phyloP scores from a whole-genome alignment of 2,113 vertebrate species.

The Hemiprocne comata region DNA sequence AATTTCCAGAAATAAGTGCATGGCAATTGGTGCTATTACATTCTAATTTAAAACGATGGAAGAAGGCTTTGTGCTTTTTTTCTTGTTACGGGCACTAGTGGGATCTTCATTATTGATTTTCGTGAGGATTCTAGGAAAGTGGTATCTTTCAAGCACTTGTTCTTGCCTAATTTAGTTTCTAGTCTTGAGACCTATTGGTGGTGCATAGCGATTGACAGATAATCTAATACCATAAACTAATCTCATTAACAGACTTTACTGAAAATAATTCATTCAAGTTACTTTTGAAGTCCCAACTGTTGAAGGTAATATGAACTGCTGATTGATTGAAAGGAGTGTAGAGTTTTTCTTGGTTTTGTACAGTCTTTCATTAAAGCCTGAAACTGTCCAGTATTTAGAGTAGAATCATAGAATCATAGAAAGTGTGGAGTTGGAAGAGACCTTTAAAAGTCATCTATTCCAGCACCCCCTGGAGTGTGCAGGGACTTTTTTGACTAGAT shows the following conservation, averaged over 20 bases:
- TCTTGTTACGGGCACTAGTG: not conserved
- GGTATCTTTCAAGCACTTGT: not conserved
- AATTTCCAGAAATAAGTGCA: constrained; percentile 2
- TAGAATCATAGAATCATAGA: not conserved
- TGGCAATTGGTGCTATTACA: not conserved
- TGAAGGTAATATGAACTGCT: not conserved
- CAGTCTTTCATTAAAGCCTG: not conserved
- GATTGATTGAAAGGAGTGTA: not conserved
- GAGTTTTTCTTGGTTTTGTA: not conserved
- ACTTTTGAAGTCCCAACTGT: not conserved
- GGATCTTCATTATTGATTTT: not conserved
- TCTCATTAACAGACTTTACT: not conserved
- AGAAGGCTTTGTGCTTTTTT: not conserved
- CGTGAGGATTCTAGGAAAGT: not conserved
- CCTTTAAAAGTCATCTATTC: no score
- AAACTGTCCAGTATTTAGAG: not conserved
- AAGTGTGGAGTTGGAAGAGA: no score
- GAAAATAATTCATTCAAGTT: not conserved
- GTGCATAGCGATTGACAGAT: not conserved
- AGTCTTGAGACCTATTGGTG: not conserved
- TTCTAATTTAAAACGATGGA: not conserved
- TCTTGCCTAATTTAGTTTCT: not conserved
- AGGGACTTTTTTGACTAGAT: no score
- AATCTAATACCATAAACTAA: not conserved
- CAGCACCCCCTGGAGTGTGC: no score